These are phyloP conservation scores for Pogona vitticeps DNA, from an alignment of 2,113 vertebrate genomes.

Conservation along the genomic window DNA sequence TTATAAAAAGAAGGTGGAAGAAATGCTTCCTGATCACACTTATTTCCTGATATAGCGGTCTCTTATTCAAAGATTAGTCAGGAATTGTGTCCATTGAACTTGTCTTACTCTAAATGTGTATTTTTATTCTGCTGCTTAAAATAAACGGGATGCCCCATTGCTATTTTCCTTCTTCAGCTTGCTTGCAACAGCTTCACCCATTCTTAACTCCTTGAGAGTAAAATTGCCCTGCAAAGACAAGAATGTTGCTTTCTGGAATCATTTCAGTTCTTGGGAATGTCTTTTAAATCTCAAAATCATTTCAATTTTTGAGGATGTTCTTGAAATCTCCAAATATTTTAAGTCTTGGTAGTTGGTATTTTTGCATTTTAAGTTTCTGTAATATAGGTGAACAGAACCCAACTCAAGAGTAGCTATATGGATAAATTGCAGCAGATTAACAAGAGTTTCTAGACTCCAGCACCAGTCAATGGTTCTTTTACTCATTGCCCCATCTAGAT, in stretches of 20 bases:
- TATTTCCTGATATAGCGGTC: background rate
- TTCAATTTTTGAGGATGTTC: background rate
- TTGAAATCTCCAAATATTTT: background rate
- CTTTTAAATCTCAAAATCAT: background rate
- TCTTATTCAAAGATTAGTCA: conserved; percentile 7
- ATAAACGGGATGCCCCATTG: background rate
- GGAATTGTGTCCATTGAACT: background rate
- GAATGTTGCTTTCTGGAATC: background rate
- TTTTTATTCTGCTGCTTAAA: background rate
- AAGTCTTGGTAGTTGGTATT: background rate
- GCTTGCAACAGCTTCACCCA: background rate
- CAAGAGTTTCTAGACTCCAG: background rate
- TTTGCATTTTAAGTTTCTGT: background rate
- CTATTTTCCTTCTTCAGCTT: background rate
- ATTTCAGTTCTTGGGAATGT: background rate
- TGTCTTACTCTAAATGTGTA: background rate
- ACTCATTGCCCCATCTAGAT: background rate
- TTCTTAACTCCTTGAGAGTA: background rate
- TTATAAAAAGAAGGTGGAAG: conserved; percentile 30
- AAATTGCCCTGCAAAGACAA: background rate
- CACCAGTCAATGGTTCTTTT: background rate
- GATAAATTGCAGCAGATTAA: no score
- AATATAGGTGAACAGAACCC: background rate
- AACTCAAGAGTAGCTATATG: no score
- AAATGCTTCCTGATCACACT: conserved; percentile 36